Conservation (phyloP, 2,113 vertebrate species). For the Uropsilus gracilis region DNA sequence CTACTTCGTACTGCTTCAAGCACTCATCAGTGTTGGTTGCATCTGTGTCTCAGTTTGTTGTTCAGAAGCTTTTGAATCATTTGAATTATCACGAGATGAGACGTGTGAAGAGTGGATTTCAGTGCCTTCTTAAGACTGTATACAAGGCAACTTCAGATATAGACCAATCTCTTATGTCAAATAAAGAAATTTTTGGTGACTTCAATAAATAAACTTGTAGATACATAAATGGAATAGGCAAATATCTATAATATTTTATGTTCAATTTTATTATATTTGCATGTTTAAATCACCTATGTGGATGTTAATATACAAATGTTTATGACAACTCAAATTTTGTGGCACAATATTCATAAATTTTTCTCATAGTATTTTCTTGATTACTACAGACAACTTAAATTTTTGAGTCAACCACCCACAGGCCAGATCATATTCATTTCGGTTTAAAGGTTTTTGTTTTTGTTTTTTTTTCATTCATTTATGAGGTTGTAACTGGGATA, state of each 20-base stretch:
- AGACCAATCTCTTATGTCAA: neutral
- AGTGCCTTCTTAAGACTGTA: neutral
- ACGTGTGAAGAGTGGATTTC: neutral
- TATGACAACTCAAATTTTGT: neutral
- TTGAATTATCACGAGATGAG: neutral
- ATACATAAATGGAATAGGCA: neutral
- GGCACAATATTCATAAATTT: neutral
- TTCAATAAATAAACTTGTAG: neutral
- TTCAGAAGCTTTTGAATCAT: neutral
- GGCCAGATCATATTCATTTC: neutral
- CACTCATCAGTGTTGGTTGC: accelerated
- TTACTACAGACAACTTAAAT: neutral
- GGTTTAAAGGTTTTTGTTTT: neutral
- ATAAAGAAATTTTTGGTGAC: neutral
- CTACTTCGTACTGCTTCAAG: neutral
- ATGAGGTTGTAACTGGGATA: neutral
- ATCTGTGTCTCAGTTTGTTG: accelerated
- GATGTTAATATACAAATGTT: neutral
- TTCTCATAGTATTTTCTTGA: neutral
- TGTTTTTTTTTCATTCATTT: neutral
- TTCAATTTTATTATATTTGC: constrained; percentile 5
- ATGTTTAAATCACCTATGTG: neutral
- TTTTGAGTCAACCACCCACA: neutral
- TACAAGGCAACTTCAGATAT: neutral
- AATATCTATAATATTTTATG: neutral